These are phyloP conservation scores for Eolophus roseicapilla DNA, from an alignment of 2,113 vertebrate species.

Conservation along the genomic window DNA sequence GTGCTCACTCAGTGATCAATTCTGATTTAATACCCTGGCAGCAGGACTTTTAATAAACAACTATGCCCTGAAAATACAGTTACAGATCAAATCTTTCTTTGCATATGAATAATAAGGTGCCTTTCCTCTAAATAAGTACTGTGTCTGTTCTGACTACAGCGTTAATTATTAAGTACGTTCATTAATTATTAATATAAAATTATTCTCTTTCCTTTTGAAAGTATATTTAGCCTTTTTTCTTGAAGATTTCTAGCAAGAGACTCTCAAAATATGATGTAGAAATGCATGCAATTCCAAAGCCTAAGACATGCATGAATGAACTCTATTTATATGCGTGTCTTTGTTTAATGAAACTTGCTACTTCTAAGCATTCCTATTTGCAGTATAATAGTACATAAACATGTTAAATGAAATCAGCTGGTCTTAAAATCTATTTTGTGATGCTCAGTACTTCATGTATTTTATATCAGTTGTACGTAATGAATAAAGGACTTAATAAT, in stretches of 20 bases:
- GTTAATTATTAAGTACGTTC: slow-evolving; percentile 10
- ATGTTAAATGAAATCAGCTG: neutral
- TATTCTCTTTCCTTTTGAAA: neutral
- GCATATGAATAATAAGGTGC: neutral
- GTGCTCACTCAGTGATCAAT: neutral
- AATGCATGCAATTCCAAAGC: neutral
- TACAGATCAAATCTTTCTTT: neutral
- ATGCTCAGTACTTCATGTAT: neutral
- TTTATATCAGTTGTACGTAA: neutral
- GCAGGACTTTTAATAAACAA: neutral
- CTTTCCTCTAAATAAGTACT: neutral
- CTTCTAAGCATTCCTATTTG: neutral
- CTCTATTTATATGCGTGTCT: neutral
- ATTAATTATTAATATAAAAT: slow-evolving; percentile 32
- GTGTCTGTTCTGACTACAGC: neutral
- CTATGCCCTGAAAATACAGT: neutral
- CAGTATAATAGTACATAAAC: neutral
- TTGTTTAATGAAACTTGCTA: neutral
- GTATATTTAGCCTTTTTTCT: neutral
- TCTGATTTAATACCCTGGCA: neutral
- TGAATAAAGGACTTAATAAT: neutral
- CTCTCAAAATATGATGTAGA: neutral
- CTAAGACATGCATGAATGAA: neutral
- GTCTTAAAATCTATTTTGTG: neutral
- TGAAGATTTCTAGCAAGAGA: neutral